Conservation (phyloP, 2,113 vertebrate genomes). For the Misgurnus anguillicaudatus region DNA sequence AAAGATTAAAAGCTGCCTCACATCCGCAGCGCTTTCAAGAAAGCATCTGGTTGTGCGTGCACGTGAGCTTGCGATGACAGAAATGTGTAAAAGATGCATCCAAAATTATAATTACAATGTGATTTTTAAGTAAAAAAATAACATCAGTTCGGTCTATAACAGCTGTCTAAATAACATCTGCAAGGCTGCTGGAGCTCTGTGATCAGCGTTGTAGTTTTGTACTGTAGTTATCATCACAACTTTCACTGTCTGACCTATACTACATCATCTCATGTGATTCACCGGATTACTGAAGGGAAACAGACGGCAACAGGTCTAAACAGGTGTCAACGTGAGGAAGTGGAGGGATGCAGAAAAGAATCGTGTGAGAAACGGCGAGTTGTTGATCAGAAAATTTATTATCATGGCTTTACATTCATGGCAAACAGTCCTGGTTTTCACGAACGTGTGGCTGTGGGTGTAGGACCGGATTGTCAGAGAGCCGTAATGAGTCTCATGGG, state of each 20-base stretch:
- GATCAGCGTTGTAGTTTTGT: not conserved
- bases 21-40: not conserved
- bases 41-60: not conserved
- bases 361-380: not conserved
- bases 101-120: not conserved
- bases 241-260: not conserved
- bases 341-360: not conserved
- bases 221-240: not conserved
- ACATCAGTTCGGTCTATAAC: not conserved
- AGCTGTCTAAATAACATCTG: not conserved
- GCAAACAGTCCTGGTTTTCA: conserved; percentile 32
- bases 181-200: not conserved
- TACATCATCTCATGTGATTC: not conserved
- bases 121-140: too few species aligned
- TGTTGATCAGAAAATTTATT: conserved; percentile 14
- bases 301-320: not conserved
- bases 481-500: conserved; percentile 49
- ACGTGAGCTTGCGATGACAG: not conserved
- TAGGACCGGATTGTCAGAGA: conserved; percentile 46
- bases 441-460: conserved; percentile 22
- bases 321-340: not conserved
- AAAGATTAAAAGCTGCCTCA: conserved; percentile 10
- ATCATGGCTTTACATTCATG: conserved; percentile 33
- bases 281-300: not conserved
- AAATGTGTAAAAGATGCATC: not conserved